phyloP scores from a whole-genome alignment of 2,113 vertebrate genomes.

The Pipra filicauda region DNA sequence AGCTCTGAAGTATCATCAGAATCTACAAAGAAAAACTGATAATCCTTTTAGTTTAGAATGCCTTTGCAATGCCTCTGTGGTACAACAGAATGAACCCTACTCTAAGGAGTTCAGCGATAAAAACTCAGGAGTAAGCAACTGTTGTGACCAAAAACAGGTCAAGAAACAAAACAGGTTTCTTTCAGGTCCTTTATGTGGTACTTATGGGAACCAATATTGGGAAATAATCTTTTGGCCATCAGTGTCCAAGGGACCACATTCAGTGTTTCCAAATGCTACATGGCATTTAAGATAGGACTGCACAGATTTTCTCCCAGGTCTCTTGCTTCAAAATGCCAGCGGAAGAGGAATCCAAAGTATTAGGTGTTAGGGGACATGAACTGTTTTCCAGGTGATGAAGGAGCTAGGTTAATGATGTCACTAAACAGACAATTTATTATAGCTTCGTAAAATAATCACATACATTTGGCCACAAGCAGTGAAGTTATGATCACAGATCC shows the following conservation, averaged over 20 bases:
- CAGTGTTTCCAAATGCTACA: neutral
- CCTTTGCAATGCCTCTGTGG: neutral
- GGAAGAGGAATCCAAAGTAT: neutral
- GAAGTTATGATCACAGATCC: neutral
- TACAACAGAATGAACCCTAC: neutral
- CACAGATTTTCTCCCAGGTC: neutral
- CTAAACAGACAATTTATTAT: neutral
- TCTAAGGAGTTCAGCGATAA: neutral
- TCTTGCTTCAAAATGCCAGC: neutral
- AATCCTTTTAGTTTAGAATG: neutral
- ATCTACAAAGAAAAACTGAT: slow-evolving; percentile 4
- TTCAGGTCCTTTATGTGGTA: neutral
- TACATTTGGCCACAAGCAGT: neutral
- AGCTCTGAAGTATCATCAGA: slow-evolving; percentile 24
- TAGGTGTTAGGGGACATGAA: neutral
- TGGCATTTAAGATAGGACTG: neutral
- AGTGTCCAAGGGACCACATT: neutral
- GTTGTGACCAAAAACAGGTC: neutral
- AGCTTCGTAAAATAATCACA: neutral
- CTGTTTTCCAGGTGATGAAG: neutral
- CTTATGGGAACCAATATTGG: neutral
- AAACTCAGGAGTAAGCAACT: neutral
- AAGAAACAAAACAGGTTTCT: neutral
- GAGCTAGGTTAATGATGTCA: neutral
- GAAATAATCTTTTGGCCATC: neutral